Base-by-base conservation (phyloP, 2,113 vertebrate genomes). In the Pogonocichla stellata region DNA sequence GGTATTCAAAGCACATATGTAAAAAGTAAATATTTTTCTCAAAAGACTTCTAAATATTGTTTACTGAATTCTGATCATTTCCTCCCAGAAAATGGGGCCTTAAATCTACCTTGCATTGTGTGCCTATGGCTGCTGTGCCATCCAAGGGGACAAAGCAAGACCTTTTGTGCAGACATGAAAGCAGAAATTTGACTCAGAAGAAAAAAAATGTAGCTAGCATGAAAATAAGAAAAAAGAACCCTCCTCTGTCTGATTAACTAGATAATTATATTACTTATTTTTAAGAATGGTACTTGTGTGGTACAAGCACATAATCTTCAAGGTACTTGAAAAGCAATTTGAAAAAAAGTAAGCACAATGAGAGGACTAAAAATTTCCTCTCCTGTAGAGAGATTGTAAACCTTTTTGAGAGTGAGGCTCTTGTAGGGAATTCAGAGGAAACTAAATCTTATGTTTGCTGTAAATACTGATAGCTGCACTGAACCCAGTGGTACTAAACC, bases 181-280 rank as follows among this genome's bases (percentile, higher is more conserved):
- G 51, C 7, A 69, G 42, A 72, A 90, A 80, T 33, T 80, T 94
- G 11, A 50, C 29, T 74, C 36, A 6, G 40, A 66, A 80, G 6
- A 5, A 34, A 67, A 50, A 38, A 42, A 71, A 58, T 34, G 5
- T 12, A 85, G 7, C 14, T 43, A 75, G 2, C 7, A 71, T 28
- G 12, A 80, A 80, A 84, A 62, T 25, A 77, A 86, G 10, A 5
- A 66, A 8, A 25, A 67, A 10, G 18, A 36, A 43, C 1, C 2
- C 0, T 10, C 15, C 25, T 2, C 15, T 58, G 2, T 43, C 79
- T 74, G 57, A 91, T 93, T 78, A 74, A 90, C 47, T 62, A 62
- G 67, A 53, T 93, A 92, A 93, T 92, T 92, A 58, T 31, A n/a
- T 62, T 74, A 78, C 33, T 84, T 95, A 58, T 74, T 86, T 95